These are phyloP conservation scores for Sebastes nivosus DNA, from an alignment of 2,797 vertebrate genomes.

Conservation along the genomic window DNA sequence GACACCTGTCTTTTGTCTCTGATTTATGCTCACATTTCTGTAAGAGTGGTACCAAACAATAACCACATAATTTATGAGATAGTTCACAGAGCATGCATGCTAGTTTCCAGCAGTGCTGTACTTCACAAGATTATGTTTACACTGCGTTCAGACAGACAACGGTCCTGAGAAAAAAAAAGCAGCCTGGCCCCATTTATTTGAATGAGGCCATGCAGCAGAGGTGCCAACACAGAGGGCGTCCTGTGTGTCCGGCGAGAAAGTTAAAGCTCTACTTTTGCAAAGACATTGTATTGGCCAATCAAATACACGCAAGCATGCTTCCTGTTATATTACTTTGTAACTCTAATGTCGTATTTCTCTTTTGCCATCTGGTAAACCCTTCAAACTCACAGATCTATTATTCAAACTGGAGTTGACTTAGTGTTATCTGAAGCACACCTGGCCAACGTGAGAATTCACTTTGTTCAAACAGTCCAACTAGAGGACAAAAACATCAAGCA, in stretches of 20 bases:
- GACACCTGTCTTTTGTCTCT: conserved; percentile 82
- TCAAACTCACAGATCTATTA: background rate
- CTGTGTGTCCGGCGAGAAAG: background rate
- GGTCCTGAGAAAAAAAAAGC: background rate
- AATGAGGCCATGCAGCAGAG: background rate
- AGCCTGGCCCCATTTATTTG: background rate
- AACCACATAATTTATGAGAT: background rate
- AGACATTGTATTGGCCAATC: background rate
- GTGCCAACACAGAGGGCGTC: background rate
- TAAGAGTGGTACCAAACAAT: background rate
- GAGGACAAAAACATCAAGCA: background rate
- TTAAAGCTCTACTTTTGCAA: background rate
- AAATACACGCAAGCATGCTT: background rate
- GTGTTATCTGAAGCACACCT: background rate
- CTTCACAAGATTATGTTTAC: background rate
- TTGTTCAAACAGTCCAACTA: background rate
- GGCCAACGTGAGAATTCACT: background rate
- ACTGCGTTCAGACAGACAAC: background rate
- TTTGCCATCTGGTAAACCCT: background rate
- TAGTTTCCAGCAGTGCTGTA: background rate
- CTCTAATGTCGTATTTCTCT: background rate
- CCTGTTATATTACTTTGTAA: background rate
- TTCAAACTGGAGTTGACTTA: background rate
- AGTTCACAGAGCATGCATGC: background rate
- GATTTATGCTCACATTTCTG: conserved; percentile 52